These are phyloP conservation scores for Chionomys nivalis DNA, from an alignment of 2,113 vertebrate species.

Conservation along the genomic window DNA sequence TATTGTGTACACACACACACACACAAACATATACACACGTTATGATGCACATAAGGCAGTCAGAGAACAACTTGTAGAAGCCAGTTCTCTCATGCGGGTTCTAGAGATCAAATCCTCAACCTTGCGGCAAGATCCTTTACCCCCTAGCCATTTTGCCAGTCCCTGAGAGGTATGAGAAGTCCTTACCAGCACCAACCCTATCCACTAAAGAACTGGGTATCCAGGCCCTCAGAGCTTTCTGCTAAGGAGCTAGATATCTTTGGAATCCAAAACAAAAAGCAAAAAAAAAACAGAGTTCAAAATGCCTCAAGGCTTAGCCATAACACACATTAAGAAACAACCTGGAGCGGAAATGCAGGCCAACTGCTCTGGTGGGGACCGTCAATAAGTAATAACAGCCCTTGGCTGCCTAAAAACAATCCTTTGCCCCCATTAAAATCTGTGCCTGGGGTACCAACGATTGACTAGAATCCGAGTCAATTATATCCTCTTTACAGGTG, in stretches of 20 bases:
- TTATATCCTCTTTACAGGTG: background rate
- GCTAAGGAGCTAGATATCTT: background rate
- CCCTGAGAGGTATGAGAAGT: background rate
- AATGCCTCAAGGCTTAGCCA: background rate
- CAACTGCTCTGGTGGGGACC: background rate
- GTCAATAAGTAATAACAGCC: background rate
- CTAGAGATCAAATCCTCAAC: too few relatives aligned
- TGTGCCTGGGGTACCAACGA: background rate
- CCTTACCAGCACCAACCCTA: background rate
- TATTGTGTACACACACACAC: background rate
- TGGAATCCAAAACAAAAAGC: background rate
- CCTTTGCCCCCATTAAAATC: constrained; percentile 3
- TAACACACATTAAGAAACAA: background rate
- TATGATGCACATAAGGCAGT: background rate
- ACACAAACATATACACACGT: rapidly evolving
- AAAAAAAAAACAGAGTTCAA: background rate
- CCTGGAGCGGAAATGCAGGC: background rate
- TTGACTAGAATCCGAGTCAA: background rate
- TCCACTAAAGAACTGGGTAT: background rate
- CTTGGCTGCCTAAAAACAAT: constrained; percentile 36
- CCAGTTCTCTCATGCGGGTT: background rate
- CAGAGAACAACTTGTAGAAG: background rate
- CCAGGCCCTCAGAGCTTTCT: background rate
- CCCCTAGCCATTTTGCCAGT: background rate
- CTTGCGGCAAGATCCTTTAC: background rate